These are phyloP conservation scores for Brachyhypopomus occidentalis DNA, from an alignment of 2,113 vertebrate species.

Conservation along the genomic window DNA sequence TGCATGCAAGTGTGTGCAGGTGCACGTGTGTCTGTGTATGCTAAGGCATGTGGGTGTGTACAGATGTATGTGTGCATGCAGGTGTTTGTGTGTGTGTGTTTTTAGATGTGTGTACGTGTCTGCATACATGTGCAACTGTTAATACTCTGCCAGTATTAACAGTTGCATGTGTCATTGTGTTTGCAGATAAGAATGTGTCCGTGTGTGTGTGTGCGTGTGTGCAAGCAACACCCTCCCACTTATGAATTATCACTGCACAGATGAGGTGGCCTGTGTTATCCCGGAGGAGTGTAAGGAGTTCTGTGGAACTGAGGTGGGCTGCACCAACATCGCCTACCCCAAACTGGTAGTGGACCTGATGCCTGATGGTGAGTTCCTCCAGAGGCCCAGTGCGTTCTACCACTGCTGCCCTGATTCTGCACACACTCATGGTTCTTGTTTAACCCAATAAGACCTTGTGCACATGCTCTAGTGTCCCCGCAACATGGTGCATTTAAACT, in stretches of 20 bases:
- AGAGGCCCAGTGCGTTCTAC: not conserved
- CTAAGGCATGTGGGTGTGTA: too few relatives aligned
- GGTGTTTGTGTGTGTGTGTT: too few relatives aligned
- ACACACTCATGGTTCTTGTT: not conserved
- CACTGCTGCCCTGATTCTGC: not conserved
- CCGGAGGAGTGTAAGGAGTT: constrained; percentile 73
- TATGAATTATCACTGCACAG: constrained; percentile 62
- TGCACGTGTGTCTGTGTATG: not conserved
- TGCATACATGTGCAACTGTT: too few relatives aligned
- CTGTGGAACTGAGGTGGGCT: constrained; percentile 85
- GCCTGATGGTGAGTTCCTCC: constrained; percentile 82
- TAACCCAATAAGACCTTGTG: too few relatives aligned
- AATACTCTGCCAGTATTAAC: not conserved
- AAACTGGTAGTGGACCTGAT: constrained; percentile 91
- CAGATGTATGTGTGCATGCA: too few relatives aligned
- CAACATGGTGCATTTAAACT: too few relatives aligned
- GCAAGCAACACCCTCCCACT: not conserved
- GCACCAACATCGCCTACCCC: constrained; percentile 91
- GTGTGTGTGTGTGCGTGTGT: not conserved
- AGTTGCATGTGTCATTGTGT: constrained; percentile 13
- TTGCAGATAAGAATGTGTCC: not conserved
- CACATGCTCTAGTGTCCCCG: too few relatives aligned
- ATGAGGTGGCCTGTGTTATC: constrained; percentile 83
- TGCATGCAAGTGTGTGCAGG: not conserved
- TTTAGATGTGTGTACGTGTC: not conserved